phyloP scores from a whole-genome alignment of 2,113 vertebrate genomes.

The Cebidichthys violaceus region DNA sequence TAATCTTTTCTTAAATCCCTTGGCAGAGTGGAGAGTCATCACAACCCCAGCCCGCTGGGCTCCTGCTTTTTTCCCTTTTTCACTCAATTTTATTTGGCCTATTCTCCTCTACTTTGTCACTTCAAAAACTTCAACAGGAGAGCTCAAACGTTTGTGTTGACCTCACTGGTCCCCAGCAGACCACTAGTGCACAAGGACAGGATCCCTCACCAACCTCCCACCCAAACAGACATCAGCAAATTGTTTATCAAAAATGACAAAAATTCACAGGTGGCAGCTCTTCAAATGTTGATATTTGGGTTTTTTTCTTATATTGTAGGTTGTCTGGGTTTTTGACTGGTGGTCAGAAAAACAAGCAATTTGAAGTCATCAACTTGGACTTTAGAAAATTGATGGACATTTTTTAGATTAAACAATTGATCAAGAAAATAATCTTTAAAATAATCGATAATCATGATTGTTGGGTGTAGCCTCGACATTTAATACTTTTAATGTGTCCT shows the following conservation, averaged over 20 bases:
- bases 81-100: not conserved
- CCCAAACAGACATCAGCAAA: not conserved
- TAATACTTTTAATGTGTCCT: no score
- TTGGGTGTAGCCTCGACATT: not conserved
- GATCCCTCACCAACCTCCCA: not conserved
- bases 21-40: conserved; percentile 31
- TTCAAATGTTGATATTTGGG: not conserved
- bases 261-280: not conserved
- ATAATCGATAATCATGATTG: no score
- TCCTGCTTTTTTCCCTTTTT: conserved; percentile 10
- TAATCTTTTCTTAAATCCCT: conserved; percentile 32
- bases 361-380: not conserved
- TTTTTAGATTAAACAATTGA: not conserved
- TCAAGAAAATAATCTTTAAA: not conserved
- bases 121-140: not conserved
- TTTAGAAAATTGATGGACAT: not conserved
- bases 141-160: not conserved
- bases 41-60: conserved; percentile 5
- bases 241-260: not conserved
- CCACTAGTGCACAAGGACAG: not conserved
- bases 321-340: not conserved
- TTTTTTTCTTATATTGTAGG: not conserved
- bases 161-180: not conserved
- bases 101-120: not conserved
- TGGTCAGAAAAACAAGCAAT: not conserved